Conservation (phyloP, 1,140 invertebrate genomes). For the Euura saliciscinereae region DNA sequence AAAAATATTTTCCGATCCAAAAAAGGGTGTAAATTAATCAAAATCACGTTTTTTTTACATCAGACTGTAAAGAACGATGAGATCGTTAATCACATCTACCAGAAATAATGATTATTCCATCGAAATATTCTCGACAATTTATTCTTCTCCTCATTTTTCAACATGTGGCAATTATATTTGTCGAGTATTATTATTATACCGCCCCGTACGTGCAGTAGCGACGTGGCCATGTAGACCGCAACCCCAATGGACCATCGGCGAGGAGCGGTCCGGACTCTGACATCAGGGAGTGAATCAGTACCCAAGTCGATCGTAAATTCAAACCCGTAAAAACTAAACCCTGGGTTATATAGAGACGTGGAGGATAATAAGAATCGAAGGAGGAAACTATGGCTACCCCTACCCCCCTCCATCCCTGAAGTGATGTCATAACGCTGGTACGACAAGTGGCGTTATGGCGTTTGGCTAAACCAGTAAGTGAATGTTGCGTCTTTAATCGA, state of each 20-base stretch:
- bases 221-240: too few relatives aligned
- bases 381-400: too few relatives aligned
- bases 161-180: not conserved
- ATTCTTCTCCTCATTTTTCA: not conserved
- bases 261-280: too few relatives aligned
- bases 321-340: slow-evolving; percentile 40
- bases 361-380: too few relatives aligned
- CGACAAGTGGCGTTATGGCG: slow-evolving; percentile 59
- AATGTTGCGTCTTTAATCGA: slow-evolving; percentile 60
- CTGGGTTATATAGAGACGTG: slow-evolving; percentile 23
- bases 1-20: too few relatives aligned
- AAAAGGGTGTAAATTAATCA: too few relatives aligned
- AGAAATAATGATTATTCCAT: not conserved
- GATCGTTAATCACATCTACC: too few relatives aligned
- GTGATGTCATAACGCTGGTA: slow-evolving; percentile 51
- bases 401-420: not conserved
- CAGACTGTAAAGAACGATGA: too few relatives aligned
- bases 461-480: slow-evolving; percentile 57
- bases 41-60: too few relatives aligned
- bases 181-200: not conserved
- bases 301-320: slow-evolving; percentile 62
- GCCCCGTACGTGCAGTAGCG: not conserved
- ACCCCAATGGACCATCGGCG: too few relatives aligned
- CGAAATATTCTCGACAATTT: not conserved
- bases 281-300: slow-evolving; percentile 53